Evolutionary conservation across 2,888 invertebrate species (phyloP), one percentile per base, ranked within the genome.

Genomic region (Calephelis perditalis): DNA sequence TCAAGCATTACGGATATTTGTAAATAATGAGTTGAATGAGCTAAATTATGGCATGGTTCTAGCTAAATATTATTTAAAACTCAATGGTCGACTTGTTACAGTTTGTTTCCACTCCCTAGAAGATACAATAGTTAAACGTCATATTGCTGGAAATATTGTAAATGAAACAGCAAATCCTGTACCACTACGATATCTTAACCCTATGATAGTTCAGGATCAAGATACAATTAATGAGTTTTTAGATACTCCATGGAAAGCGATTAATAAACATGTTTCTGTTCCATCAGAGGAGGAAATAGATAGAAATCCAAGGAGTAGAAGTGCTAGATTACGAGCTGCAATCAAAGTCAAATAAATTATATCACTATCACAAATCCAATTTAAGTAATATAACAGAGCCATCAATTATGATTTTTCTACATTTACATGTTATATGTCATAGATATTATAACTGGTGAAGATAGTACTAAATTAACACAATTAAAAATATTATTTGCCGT

Each of bases 1-100:
- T 85, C 93, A 98, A 90, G 98, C 98, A 0, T 81, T 99, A 65
- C 92, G 99, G 64, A 98, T 99, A 73, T 98, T 99, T 83, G 96
- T 99, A 0, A 99, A 99, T 78, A 96, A 99, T 80, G 99, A 99
- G 87, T 85, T 99, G 0, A 99, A 99, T 79, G 98, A 99, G 91
- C 92, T 99, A 2, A 96, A 98, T 86, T 96, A 96, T 79, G 98
- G 94, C 0, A 93, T 99, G 82, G 78, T 96, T 36, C 73, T 97
- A 60, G 95, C 97, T 0, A 93, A 94, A 65, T 92, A 92, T 74
- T 96, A 93, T 74, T 91, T 99, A 35, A 96, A 96, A 84, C 82
- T 93, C 0, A 93, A 94, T 46, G 98, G 98, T 0, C 91, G 94
- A 63, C 79, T 98, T 63, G 94, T 96, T 0, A 94, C 96, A 0